These are phyloP conservation scores for Mesorhabditis spiculigera DNA, from an alignment of 2,888 invertebrate genomes.

Conservation along the genomic window DNA sequence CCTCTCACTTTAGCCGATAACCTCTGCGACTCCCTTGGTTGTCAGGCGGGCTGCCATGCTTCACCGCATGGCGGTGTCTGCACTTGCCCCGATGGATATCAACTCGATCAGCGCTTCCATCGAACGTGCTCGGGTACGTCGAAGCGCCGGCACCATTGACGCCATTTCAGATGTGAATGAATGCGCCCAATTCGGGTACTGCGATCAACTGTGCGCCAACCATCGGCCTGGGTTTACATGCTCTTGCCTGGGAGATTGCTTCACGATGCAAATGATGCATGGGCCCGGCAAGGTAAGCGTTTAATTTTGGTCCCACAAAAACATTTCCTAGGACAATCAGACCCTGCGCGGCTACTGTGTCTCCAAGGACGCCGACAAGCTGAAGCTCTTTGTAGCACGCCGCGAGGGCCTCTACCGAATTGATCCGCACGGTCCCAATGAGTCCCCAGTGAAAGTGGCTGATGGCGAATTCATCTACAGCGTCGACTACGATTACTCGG, in stretches of 20 bases:
- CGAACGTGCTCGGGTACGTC: constrained; percentile 74
- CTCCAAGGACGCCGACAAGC: constrained; percentile 51
- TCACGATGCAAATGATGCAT: constrained; percentile 32
- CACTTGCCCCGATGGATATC: constrained; percentile 80
- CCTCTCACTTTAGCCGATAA: constrained; percentile 67
- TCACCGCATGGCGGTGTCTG: constrained; percentile 73
- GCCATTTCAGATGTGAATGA: constrained; percentile 78
- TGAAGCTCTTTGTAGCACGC: constrained; percentile 55
- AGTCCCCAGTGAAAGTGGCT: constrained; percentile 46
- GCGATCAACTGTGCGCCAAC: constrained; percentile 90
- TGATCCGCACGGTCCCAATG: constrained; percentile 34
- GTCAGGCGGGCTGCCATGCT: constrained; percentile 85
- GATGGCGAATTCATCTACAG: constrained; percentile 65
- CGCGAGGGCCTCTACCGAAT: constrained; percentile 53
- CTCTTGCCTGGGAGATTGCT: constrained; percentile 54
- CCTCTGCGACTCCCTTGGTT: constrained; percentile 79
- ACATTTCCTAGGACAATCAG: constrained; percentile 30
- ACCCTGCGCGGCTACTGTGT: constrained; percentile 54
- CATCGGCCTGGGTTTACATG: constrained; percentile 73
- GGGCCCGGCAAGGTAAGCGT: constrained; percentile 28
- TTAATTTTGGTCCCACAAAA: neutral
- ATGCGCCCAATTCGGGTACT: constrained; percentile 65
- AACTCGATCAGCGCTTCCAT: constrained; percentile 75
- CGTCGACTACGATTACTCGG: constrained; percentile 86
- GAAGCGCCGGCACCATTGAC: neutral